A percentile compares a stretch with the other conserved stretches of the same genome.
Evolutionary conservation across 1,140 invertebrate genomes (phyloP).

Genomic region (Caerostris darwini): DNA sequence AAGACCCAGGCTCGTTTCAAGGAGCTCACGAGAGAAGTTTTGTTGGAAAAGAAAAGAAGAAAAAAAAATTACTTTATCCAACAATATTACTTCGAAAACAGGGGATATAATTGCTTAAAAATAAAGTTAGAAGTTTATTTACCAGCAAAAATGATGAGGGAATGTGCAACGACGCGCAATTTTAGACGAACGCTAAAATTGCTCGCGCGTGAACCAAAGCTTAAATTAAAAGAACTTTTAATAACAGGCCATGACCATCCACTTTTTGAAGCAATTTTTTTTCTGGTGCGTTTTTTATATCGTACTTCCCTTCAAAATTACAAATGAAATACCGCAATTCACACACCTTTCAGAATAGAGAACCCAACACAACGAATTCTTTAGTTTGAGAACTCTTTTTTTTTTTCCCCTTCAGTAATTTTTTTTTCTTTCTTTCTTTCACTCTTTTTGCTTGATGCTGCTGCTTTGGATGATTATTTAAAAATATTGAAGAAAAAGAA

Average conservation of each 20-base stretch:
- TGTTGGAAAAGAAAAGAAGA: neutral
- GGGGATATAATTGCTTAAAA: conserved; percentile 70
- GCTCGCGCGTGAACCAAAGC: conserved; percentile 12
- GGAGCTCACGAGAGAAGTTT: neutral
- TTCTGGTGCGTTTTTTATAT: conserved; percentile 42
- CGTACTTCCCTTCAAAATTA: conserved; percentile 65
- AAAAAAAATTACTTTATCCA: neutral
- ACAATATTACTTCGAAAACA: conserved; percentile 28
- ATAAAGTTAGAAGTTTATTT: conserved; percentile 68
- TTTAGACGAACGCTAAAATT: conserved; percentile 74
- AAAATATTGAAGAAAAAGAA: conserved; percentile 55
- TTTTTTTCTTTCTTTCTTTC: conserved; percentile 11
- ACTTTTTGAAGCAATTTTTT: conserved; percentile 47
- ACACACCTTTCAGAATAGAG: conserved; percentile 55
- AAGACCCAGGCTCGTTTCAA: neutral
- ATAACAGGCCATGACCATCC: conserved; percentile 59
- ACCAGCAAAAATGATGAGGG: conserved; percentile 51
- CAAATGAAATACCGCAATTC: conserved; percentile 42
- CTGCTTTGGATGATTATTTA: conserved; percentile 57
- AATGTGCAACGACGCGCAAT: conserved; percentile 51
- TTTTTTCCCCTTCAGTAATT: neutral
- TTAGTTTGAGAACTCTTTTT: conserved; percentile 57
- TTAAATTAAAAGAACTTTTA: conserved; percentile 77
- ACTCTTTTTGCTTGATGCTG: too few relatives aligned
- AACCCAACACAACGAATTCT: conserved; percentile 68